Conservation (phyloP, 1,140 invertebrate species). For the Diachasma alloeum region DNA sequence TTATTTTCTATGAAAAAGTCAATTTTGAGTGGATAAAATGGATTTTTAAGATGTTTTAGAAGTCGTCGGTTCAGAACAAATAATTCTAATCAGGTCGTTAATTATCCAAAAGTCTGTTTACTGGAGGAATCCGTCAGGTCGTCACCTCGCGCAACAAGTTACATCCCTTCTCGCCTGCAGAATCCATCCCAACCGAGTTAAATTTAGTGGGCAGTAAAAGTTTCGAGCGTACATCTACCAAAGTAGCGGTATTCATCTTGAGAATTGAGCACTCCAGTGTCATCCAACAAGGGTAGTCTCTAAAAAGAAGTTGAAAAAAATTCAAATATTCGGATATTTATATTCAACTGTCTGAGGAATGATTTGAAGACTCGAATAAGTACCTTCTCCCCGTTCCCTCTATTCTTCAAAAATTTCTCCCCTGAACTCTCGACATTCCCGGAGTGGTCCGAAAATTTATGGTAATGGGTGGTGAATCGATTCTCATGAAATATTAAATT, state of each 20-base stretch:
- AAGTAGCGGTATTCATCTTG: conserved; percentile 57
- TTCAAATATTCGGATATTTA: conserved; percentile 55
- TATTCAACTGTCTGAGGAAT: conserved; percentile 42
- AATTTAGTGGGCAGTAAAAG: conserved; percentile 57
- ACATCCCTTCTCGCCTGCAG: conserved; percentile 35
- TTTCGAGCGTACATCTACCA: conserved; percentile 52
- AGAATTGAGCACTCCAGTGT: conserved; percentile 42
- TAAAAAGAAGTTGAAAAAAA: conserved; percentile 34
- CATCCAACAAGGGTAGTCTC: not conserved
- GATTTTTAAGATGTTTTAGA: too few relatives aligned
- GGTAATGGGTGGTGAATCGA: not conserved
- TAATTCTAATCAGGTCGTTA: not conserved
- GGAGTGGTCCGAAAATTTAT: not conserved
- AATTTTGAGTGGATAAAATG: too few relatives aligned
- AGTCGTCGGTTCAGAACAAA: too few relatives aligned
- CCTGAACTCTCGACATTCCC: not conserved
- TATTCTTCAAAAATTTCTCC: not conserved
- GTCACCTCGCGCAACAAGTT: conserved; percentile 45
- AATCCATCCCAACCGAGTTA: conserved; percentile 45
- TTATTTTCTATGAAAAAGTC: too few relatives aligned
- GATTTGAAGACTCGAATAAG: conserved; percentile 42
- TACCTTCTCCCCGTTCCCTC: not conserved
- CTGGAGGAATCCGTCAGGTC: not conserved
- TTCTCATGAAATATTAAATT: conserved; percentile 6
- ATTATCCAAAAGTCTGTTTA: not conserved